A percentile compares a stretch with the other conserved stretches of the same genome.
Conservation (phyloP, 2,888 invertebrate genomes). For the Chrysotoxum bicinctum region DNA sequence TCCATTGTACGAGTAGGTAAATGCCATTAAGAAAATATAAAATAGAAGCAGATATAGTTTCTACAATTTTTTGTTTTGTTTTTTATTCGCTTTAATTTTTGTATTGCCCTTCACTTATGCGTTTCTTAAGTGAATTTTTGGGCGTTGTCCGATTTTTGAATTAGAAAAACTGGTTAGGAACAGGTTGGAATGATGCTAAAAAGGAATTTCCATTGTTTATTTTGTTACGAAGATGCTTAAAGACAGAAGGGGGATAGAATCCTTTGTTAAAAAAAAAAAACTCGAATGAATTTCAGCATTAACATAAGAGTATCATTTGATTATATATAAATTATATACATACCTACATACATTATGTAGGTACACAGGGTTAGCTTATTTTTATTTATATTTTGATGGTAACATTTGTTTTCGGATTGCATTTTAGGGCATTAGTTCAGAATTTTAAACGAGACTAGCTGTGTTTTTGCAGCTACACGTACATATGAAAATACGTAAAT, state of each 20-base stretch:
- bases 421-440: background rate
- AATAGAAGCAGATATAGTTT: background rate
- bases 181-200: conserved; percentile 71
- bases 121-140: conserved; percentile 51
- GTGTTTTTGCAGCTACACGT: too few species aligned
- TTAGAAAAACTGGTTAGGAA: conserved; percentile 61
- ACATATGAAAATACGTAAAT: too few species aligned
- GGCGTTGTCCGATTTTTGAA: conserved; percentile 64
- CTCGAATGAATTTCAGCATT: conserved; percentile 58
- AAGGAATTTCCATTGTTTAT: conserved; percentile 60
- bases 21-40: background rate
- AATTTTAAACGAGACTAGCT: too few species aligned
- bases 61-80: background rate
- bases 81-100: conserved; percentile 23
- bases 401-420: background rate
- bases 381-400: background rate
- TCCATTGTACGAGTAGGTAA: background rate
- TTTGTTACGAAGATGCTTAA: conserved; percentile 40
- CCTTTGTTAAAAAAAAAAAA: conserved; percentile 53
- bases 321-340: background rate
- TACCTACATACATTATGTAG: background rate
- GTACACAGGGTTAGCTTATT: too few species aligned
- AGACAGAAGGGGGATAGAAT: conserved; percentile 14
- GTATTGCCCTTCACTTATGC: conserved; percentile 51
- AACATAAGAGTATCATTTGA: conserved; percentile 32